These are phyloP conservation scores for Mystacornis crossleyi DNA, from an alignment of 2,113 vertebrate species.

Conservation along the genomic window DNA sequence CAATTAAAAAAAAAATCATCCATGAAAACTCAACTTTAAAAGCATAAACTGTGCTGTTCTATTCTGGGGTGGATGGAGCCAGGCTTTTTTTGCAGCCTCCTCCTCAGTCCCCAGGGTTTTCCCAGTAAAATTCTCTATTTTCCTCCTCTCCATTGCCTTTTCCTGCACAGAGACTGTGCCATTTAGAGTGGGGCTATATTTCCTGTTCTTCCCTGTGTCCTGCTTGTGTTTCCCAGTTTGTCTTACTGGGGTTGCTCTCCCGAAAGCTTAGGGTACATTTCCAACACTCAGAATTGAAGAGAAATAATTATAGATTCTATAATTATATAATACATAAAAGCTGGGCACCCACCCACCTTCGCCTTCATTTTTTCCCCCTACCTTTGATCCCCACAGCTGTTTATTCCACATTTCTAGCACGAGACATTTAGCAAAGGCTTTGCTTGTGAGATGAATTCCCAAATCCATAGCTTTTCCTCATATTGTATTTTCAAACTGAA, in stretches of 20 bases:
- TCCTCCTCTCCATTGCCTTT: not conserved
- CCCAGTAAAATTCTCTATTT: not conserved
- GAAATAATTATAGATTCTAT: not conserved
- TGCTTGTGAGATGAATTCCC: not conserved
- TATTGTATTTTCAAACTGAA: not conserved
- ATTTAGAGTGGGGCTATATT: rapidly evolving
- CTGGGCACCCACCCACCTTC: not conserved
- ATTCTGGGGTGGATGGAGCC: not conserved
- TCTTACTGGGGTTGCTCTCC: not conserved
- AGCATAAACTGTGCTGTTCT: not conserved
- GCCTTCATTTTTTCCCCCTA: not conserved
- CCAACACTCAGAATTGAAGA: not conserved
- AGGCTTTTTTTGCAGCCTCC: not conserved
- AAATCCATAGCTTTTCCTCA: not conserved
- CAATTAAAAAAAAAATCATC: too few species aligned
- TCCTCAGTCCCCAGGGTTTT: not conserved
- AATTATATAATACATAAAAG: not conserved
- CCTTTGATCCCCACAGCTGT: not conserved
- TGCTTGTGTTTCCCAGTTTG: not conserved
- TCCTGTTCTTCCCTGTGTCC: not conserved
- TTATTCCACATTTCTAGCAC: not conserved
- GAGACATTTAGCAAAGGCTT: constrained; percentile 52
- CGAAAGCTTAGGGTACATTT: not conserved
- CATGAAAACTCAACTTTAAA: not conserved
- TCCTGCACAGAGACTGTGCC: not conserved